Percentiles rank a stretch among this genome's conserved stretches.
Evolutionary conservation across 2,113 vertebrate species (phyloP).

Genomic region (Varanus salvator): DNA sequence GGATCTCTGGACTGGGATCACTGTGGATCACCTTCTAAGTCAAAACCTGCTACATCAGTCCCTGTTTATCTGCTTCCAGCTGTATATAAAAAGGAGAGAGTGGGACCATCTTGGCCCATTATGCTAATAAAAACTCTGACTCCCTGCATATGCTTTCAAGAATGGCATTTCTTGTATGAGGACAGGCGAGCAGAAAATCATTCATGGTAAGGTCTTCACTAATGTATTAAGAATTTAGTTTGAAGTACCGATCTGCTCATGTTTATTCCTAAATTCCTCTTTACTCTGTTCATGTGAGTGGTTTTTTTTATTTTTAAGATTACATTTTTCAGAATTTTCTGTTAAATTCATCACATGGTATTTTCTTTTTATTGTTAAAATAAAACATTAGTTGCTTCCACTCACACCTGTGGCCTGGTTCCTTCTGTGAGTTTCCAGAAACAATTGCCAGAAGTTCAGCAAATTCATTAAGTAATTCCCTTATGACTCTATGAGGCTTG

Average conservation of each 20-base stretch:
- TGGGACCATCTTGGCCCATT: accelerated
- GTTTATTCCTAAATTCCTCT: background rate
- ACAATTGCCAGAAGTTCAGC: conserved; percentile 72
- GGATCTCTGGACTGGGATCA: background rate
- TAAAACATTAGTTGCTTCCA: conserved; percentile 41
- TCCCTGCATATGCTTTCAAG: background rate
- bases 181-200: background rate
- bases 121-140: background rate
- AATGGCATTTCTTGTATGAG: accelerated
- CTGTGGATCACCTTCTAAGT: background rate
- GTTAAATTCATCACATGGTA: conserved; percentile 26
- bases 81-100: background rate
- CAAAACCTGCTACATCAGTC: background rate
- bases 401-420: conserved; percentile 45
- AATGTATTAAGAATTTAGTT: background rate
- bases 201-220: accelerated
- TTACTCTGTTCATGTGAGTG: accelerated
- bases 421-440: conserved; percentile 74
- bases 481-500: conserved; percentile 58
- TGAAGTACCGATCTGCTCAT: background rate
- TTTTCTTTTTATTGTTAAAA: conserved; percentile 58
- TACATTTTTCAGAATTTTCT: conserved; percentile 28
- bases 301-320: conserved; percentile 7
- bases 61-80: background rate
- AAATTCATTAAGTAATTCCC: conserved; percentile 76